Evolutionary conservation across 2,113 vertebrate genomes (phyloP), one percentile per base, ranked within the genome.

Genomic region (Phalacrocorax aristotelis): DNA sequence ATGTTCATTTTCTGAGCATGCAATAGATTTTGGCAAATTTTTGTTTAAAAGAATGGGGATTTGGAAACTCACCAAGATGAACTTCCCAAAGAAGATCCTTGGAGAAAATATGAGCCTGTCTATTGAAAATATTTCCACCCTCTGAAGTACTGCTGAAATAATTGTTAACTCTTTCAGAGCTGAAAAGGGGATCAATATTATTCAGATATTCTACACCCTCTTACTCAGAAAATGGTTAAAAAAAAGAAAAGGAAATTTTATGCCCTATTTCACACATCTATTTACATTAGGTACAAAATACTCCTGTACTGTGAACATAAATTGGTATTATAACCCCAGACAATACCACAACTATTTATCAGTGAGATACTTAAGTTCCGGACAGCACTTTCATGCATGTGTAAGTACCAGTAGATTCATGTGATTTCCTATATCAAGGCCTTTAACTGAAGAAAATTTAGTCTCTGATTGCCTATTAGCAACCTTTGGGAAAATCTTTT

Each of bases 91-190:
- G 71, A 96, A 92, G 94, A 94, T 96, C 95, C 83, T 96, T 95
- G 90, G 92, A 95, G 92, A 97, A 95, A 95, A 93, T 95, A 96
- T 93, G 92, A 97, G 93, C 95, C 95, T 97, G 93, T 92, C 93
- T 97, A 96, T 70, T 96, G 88, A 96, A 97, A 97, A 95, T 95
- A 95, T 96, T 95, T 96, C 90, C 93, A 96, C 85, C 85, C 95
- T 94, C 92, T 95, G 95, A 97, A 94, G 95, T 95, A 94, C 68
- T 96, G 88, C 93, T 96, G 93, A 96, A 97, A 96, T 92, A 97
- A 96, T 38, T 96, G 84, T 93, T 93, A 96, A 94, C 93, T 96
- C 85, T 94, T 96, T 97, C 92, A 95, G 88, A 92, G 93, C 79
- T 95, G 95, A 95, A 94, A 93, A 96, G 81, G 70, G 76, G 85